phyloP scores from a whole-genome alignment of 2,888 invertebrate species.

The Polyommatus icarus region DNA sequence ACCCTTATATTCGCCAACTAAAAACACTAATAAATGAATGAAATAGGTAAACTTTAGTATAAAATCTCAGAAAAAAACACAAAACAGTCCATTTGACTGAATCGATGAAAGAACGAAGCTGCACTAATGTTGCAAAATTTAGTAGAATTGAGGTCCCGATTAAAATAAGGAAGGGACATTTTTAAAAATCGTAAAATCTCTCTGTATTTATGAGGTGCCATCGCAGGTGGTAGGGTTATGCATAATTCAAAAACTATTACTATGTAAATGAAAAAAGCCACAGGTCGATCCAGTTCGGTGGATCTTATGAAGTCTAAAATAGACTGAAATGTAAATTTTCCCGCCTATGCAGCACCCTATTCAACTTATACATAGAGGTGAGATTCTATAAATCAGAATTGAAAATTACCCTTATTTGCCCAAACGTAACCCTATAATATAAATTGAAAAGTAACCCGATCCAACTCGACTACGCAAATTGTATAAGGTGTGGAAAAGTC shows the following conservation, averaged over 20 bases:
- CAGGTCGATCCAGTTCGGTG: slow-evolving; percentile 9
- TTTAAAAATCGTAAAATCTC: background rate
- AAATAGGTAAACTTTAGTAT: too few species aligned
- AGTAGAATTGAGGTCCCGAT: background rate
- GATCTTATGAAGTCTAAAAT: background rate
- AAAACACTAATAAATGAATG: too few species aligned
- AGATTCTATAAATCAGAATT: background rate
- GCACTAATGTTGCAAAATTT: background rate
- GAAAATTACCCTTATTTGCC: too few species aligned
- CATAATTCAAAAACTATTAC: slow-evolving; percentile 61
- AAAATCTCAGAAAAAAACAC: too few species aligned
- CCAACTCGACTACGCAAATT: background rate
- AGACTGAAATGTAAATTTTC: background rate
- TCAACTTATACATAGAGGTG: background rate
- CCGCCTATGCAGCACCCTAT: background rate
- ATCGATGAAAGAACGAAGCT: too few species aligned
- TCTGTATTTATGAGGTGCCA: background rate
- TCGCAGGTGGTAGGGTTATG: slow-evolving; percentile 41
- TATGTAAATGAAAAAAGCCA: slow-evolving; percentile 52
- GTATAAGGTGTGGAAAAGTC: too few species aligned
- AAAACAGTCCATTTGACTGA: too few species aligned
- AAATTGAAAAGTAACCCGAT: background rate
- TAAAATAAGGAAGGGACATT: background rate
- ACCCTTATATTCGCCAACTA: too few species aligned
- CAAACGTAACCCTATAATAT: background rate